Base-by-base conservation (phyloP, 2,797 vertebrate genomes). In the Ctenopoma multispine region DNA sequence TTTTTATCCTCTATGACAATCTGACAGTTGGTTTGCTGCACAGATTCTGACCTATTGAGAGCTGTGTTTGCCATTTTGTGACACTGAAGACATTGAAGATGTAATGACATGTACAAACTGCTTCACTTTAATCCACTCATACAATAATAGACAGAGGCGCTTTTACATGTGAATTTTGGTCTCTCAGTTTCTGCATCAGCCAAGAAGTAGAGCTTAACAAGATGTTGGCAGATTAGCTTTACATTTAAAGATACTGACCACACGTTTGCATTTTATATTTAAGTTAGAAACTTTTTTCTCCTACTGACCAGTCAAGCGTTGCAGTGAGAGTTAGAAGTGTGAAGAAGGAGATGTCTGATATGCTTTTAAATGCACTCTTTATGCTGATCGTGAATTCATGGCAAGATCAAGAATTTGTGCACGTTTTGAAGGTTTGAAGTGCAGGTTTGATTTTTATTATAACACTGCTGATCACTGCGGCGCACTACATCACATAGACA, bases 11-110 rank as follows among this genome's bases (percentile, higher is more conserved):
- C 44, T 54, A 27, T 17, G 9, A 53, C 57, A 63, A 54, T 55
- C 58, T 62, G 29, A 69, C 61, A 62, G 50, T 77, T 47, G 79
- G 75, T 81, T 76, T 72, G 21, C 70, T 77, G 40, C 60, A 65
- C 38, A 82, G 72, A 86, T 68, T 79, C 50, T n/a, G 12, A 21
- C 40, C 71, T 54, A 63, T 18, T 53, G 60, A 79, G 60, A 63
- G 44, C 50, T 57, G 21, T 34, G 46, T 69, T 81, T 74, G 34
- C 46, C 31, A 31, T 72, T 65, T n/a, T 66, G 34, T 72, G 57
- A 44, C 54, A 74, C 31, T 47, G 40, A 65, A 63, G 63, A 29
- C 34, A 56, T 3, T 65, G 49, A 72, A 23, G 69, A 74, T 63
- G 34, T 55, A 78, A 72, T 77, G 56, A 53, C 41, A 74, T 53